Percentiles rank a stretch among this genome's conserved stretches.
These are phyloP conservation scores for Polyommatus icarus DNA, from an alignment of 2,888 invertebrate species.

Conservation along the genomic window DNA sequence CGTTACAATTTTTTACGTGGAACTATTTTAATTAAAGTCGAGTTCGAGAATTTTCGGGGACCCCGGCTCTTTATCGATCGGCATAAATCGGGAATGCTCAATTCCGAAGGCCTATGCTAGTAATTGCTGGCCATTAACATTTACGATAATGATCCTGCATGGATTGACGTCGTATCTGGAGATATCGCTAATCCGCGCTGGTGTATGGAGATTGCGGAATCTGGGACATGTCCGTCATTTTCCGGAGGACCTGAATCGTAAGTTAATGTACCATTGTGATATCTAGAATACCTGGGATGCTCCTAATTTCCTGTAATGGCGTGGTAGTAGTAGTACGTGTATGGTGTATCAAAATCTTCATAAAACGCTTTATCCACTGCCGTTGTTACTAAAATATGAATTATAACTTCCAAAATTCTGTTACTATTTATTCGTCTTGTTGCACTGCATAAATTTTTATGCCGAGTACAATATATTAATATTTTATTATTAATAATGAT, in stretches of 20 bases:
- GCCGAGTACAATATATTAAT: too few species aligned
- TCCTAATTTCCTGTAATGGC: not conserved
- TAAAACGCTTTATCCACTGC: too few species aligned
- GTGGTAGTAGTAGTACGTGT: not conserved
- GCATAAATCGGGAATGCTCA: constrained; percentile 70
- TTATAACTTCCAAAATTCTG: too few species aligned
- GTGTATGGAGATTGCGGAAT: constrained; percentile 38
- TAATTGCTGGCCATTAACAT: constrained; percentile 77
- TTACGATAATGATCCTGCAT: constrained; percentile 71
- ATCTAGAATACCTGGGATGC: not conserved
- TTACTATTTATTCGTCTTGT: too few species aligned
- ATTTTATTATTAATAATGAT: not conserved
- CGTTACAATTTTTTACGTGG: constrained; percentile 64
- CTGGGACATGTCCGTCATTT: constrained; percentile 41
- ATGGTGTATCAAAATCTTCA: too few species aligned
- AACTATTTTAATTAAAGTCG: constrained; percentile 76
- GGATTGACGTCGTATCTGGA: constrained; percentile 69
- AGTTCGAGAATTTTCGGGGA: constrained; percentile 54
- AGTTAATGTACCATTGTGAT: constrained; percentile 19
- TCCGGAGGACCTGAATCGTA: constrained; percentile 24
- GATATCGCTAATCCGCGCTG: constrained; percentile 56
- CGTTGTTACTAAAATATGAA: too few species aligned
- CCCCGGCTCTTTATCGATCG: constrained; percentile 64
- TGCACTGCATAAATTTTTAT: too few species aligned
- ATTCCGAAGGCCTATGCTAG: constrained; percentile 62